These are phyloP conservation scores for Atopsyche davidsoni DNA, from an alignment of 1,140 invertebrate species.

Conservation along the genomic window DNA sequence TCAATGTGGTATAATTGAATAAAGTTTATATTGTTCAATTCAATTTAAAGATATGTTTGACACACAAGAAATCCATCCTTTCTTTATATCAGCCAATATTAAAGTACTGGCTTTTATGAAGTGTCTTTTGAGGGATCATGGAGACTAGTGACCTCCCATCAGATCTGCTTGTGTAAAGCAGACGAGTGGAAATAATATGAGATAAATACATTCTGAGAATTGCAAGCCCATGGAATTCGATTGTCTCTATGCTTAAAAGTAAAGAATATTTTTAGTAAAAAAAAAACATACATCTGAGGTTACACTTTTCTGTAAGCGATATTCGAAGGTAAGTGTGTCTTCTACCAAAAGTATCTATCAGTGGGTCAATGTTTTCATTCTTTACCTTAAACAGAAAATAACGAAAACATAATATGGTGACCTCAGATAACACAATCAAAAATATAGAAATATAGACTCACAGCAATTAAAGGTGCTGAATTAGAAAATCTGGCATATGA, in stretches of 20 bases:
- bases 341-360: slow-evolving; percentile 81
- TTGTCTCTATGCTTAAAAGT: not conserved
- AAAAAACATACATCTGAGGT: slow-evolving; percentile 81
- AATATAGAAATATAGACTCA: too few species aligned
- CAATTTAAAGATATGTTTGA: slow-evolving; percentile 24
- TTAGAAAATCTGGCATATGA: too few species aligned
- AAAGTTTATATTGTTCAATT: slow-evolving; percentile 19
- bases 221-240: not conserved
- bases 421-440: too few species aligned
- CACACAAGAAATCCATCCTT: too few species aligned
- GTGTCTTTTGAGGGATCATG: not conserved
- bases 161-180: slow-evolving; percentile 4
- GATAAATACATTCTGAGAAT: slow-evolving; percentile 1
- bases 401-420: slow-evolving; percentile 8
- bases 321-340: slow-evolving; percentile 91
- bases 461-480: too few species aligned
- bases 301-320: slow-evolving; percentile 92
- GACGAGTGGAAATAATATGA: slow-evolving; percentile 1
- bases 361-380: slow-evolving; percentile 32
- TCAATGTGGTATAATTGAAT: slow-evolving; percentile 11
- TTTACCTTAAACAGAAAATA: slow-evolving; percentile 21
- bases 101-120: not conserved
- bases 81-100: not conserved
- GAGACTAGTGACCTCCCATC: not conserved
- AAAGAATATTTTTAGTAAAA: slow-evolving; percentile 1